phyloP scores from a whole-genome alignment of 1,140 invertebrate species.

The Lysiphlebus fabarum region DNA sequence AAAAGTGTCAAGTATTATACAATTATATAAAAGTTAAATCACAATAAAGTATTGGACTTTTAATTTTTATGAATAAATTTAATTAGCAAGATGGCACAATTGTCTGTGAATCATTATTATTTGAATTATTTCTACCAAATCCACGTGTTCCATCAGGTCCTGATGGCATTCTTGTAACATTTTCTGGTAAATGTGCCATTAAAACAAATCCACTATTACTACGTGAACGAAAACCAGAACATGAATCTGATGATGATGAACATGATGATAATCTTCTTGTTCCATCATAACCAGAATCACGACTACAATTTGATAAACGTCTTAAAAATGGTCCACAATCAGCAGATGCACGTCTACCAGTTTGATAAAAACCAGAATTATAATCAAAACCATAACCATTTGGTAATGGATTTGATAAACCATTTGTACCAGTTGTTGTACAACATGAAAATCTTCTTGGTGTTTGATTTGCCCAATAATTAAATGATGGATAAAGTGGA shows the following conservation, averaged over 20 bases:
- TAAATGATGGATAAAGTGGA: conserved; percentile 40
- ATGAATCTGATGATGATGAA: conserved; percentile 42
- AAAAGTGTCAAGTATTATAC: no score
- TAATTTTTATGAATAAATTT: no score
- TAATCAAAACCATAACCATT: conserved; percentile 44
- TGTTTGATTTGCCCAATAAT: conserved; percentile 34
- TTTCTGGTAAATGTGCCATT: conserved; percentile 58
- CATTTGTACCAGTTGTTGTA: conserved; percentile 35
- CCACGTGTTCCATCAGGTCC: conserved; percentile 83
- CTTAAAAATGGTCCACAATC: conserved; percentile 50
- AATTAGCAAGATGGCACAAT: no score
- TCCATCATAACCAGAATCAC: conserved; percentile 49
- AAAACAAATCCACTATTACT: conserved; percentile 57
- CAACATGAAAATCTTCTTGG: conserved; percentile 48
- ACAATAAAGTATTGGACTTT: no score
- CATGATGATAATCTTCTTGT: conserved; percentile 42
- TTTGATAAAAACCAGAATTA: conserved; percentile 31
- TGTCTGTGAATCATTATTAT: conserved; percentile 3
- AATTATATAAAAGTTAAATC: no score
- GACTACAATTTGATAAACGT: conserved; percentile 56
- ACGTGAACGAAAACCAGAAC: conserved; percentile 46
- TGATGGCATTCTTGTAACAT: conserved; percentile 72
- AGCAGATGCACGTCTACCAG: conserved; percentile 39
- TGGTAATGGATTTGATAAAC: conserved; percentile 32
- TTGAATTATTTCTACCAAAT: conserved; percentile 53